A percentile compares a stretch with the other conserved stretches of the same genome.
These are phyloP conservation scores for Apus apus DNA, from an alignment of 2,113 vertebrate species.

Conservation along the genomic window DNA sequence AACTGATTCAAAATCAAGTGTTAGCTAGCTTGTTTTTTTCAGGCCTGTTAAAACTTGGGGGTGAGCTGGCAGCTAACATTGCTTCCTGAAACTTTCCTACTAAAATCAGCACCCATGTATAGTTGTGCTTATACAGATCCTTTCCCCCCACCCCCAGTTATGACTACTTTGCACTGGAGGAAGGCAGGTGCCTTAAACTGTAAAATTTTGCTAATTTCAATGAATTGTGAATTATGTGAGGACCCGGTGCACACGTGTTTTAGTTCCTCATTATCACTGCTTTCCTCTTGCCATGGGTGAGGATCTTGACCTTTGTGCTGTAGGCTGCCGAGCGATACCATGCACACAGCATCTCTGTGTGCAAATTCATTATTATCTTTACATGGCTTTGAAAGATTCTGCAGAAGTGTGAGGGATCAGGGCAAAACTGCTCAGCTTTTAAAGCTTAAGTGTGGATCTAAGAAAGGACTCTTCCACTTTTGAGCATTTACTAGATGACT, in stretches of 20 bases:
- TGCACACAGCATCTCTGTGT: background rate
- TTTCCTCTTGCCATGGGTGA: background rate
- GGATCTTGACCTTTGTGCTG: background rate
- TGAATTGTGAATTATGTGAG: background rate
- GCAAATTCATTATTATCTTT: background rate
- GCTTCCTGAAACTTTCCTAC: background rate
- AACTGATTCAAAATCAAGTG: background rate
- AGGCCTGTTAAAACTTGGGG: background rate
- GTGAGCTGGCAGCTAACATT: background rate
- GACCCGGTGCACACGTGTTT: background rate
- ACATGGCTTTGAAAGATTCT: background rate
- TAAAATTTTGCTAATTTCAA: background rate
- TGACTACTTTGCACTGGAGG: background rate
- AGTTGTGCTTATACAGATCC: background rate
- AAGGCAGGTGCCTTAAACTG: background rate
- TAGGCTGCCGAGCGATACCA: background rate
- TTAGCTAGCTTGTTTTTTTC: background rate
- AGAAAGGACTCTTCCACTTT: background rate
- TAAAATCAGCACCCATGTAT: background rate
- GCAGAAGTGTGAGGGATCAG: background rate
- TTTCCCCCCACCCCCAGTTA: background rate
- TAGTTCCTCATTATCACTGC: background rate
- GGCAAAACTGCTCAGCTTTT: background rate
- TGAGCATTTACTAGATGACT: background rate
- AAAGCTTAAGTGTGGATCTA: background rate